A percentile compares a stretch with the other conserved stretches of the same genome.
phyloP scores from a whole-genome alignment of 2,888 invertebrate species.

The Aplocera efformata region DNA sequence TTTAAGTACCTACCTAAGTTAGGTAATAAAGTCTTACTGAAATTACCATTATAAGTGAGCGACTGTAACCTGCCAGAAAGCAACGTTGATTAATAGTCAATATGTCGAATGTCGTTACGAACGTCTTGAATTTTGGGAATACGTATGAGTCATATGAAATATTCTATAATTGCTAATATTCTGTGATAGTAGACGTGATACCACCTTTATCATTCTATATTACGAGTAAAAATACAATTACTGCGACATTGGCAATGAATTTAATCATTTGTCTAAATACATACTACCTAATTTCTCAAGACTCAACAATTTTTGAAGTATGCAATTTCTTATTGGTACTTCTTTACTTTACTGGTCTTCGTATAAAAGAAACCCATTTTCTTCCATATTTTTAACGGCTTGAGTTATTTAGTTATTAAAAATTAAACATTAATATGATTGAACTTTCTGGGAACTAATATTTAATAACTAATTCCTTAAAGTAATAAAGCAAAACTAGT shows the following conservation, averaged over 20 bases:
- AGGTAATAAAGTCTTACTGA: constrained; percentile 1
- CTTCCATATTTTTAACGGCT: constrained; percentile 8
- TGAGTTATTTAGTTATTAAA: neutral
- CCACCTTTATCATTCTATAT: constrained; percentile 64
- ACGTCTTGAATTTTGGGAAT: constrained; percentile 43
- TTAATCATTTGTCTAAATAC: too few relatives aligned
- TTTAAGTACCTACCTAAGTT: too few relatives aligned
- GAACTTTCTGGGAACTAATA: neutral
- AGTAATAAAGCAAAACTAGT: too few relatives aligned
- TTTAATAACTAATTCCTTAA: too few relatives aligned
- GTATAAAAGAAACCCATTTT: constrained; percentile 19
- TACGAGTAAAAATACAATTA: constrained; percentile 28
- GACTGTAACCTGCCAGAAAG: constrained; percentile 7
- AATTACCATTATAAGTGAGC: too few relatives aligned
- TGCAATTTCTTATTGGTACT: neutral
- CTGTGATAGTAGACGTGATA: constrained; percentile 80
- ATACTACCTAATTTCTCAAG: too few relatives aligned
- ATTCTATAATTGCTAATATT: constrained; percentile 72
- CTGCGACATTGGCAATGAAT: neutral
- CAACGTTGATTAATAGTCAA: constrained; percentile 1
- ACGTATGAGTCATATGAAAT: constrained; percentile 48
- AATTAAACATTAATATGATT: neutral
- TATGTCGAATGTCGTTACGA: constrained; percentile 21
- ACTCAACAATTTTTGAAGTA: too few relatives aligned
- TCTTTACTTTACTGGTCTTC: constrained; percentile 17